Conservation (phyloP, 2,888 invertebrate genomes). For the Drosophila meridiana region DNA sequence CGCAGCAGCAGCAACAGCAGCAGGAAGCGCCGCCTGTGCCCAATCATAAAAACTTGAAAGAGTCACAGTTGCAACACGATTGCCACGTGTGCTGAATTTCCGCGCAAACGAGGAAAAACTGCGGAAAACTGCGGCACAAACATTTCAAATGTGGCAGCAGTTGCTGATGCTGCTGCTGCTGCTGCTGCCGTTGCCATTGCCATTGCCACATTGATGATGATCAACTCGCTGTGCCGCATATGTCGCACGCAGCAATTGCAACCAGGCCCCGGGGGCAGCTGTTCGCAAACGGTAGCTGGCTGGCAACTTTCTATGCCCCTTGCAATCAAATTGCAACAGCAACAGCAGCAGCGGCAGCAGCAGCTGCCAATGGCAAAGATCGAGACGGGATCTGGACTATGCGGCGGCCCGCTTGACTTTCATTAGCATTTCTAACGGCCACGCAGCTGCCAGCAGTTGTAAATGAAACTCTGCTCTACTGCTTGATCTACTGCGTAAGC, state of each 20-base stretch:
- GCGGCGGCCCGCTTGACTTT: conserved; percentile 67
- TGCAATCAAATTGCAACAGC: conserved; percentile 72
- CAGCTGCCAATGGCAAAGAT: conserved; percentile 54
- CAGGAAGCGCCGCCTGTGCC: conserved; percentile 65
- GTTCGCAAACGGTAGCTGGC: conserved; percentile 72
- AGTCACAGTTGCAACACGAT: conserved; percentile 10
- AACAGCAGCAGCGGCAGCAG: conserved; percentile 36
- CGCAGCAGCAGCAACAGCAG: conserved; percentile 57
- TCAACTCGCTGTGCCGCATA: conserved; percentile 56
- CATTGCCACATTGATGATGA: conserved; percentile 24
- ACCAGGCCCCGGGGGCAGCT: conserved; percentile 51
- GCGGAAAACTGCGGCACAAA: conserved; percentile 40
- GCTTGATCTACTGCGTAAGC: conserved; percentile 44
- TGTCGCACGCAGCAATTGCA: conserved; percentile 49
- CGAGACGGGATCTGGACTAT: conserved; percentile 38
- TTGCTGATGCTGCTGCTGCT: not conserved
- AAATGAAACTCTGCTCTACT: conserved; percentile 45
- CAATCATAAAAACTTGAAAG: conserved; percentile 75
- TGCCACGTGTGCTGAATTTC: conserved; percentile 78
- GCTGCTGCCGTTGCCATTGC: not conserved
- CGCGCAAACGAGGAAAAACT: conserved; percentile 64
- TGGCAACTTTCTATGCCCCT: conserved; percentile 77
- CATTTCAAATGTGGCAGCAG: conserved; percentile 47
- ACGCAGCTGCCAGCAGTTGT: conserved; percentile 72
- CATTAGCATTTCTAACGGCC: conserved; percentile 81